Base-by-base conservation (phyloP, 2,797 vertebrate species). In the Pempheris klunzingeri region DNA sequence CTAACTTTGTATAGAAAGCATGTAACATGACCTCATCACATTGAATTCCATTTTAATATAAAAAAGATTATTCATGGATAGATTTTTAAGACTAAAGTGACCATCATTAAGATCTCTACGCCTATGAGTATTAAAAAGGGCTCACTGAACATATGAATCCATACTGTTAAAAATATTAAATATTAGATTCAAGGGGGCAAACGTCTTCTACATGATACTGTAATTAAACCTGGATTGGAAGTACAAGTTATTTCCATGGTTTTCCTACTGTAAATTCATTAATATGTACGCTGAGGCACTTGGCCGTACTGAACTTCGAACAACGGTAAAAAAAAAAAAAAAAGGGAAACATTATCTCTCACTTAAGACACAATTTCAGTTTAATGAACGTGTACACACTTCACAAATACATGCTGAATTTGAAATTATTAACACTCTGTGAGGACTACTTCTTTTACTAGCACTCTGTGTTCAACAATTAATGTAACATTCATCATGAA, bases 381-480 rank as follows among this genome's bases (percentile, higher is more conserved):
- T 94, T 91, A 91, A 76, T 92, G 65, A 63, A 61, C 69, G 86
- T 91, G 67, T 80, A 59, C 73, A 87, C 87, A 86, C 86, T 86
- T 84, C 82, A 88, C 83, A 90, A 90, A 73, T 72, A 81, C 90
- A 94, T 90, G 91, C 92, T 86, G 77, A 71, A 60, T 75, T 59
- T 81, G 50, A 78, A 75, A 84, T 66, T 78, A 61, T 77, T 84
- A 64, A 79, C 78, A 85, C 59, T 78, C 50, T 1, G 70, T 88
- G 82, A 80, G 18, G 58, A 77, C 36, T 47, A 52, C 32, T 52
- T 63, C 13, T 83, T 60, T 84, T 43, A 72, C 61, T 43, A 75
- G n/a, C 73, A 71, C 65, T 80, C 66, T 28, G 69, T 75, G 61
- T 84, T 85, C 47, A 74, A 84, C 41, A 87, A 34, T 43, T 46